A percentile compares a stretch with the other conserved stretches of the same genome.
phyloP scores from a whole-genome alignment of 2,113 vertebrate genomes.

The pig (Sus scrofa) region DNA sequence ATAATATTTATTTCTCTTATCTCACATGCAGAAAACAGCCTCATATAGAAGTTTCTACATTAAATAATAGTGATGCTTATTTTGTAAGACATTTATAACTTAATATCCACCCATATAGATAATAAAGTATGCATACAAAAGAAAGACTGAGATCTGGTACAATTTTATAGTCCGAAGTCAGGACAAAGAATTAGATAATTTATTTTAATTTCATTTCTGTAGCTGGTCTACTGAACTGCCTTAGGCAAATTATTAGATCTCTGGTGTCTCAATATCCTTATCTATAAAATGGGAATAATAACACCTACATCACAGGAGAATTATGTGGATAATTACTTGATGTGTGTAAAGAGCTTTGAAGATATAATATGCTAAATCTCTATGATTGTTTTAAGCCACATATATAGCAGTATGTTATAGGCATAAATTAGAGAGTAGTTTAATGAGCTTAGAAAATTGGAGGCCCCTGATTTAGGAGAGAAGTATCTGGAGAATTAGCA shows the following conservation, averaged over 20 bases:
- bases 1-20: slow-evolving; percentile 60
- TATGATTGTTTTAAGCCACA: slow-evolving; percentile 74
- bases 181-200: slow-evolving; percentile 51
- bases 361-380: slow-evolving; percentile 68
- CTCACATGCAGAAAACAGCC: not conserved
- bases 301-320: slow-evolving; percentile 40
- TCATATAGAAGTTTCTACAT: not conserved
- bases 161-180: slow-evolving; percentile 44
- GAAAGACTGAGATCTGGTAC: not conserved
- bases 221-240: not conserved
- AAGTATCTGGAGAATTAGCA: slow-evolving; percentile 49
- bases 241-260: slow-evolving; percentile 71
- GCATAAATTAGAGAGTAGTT: slow-evolving; percentile 71
- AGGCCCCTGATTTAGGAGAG: slow-evolving; percentile 58
- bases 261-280: slow-evolving; percentile 68
- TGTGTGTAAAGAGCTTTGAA: slow-evolving; percentile 63
- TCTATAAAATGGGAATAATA: slow-evolving; percentile 80
- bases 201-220: slow-evolving; percentile 54
- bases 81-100: slow-evolving; percentile 13
- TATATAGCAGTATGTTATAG: slow-evolving; percentile 39
- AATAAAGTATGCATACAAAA: not conserved
- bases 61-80: slow-evolving; percentile 40
- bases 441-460: slow-evolving; percentile 76
- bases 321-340: slow-evolving; percentile 75
- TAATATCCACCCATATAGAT: not conserved